A percentile compares a stretch with the other conserved stretches of the same genome.
Evolutionary conservation across 2,888 invertebrate genomes (phyloP).

Genomic region (Hesperia comma): DNA sequence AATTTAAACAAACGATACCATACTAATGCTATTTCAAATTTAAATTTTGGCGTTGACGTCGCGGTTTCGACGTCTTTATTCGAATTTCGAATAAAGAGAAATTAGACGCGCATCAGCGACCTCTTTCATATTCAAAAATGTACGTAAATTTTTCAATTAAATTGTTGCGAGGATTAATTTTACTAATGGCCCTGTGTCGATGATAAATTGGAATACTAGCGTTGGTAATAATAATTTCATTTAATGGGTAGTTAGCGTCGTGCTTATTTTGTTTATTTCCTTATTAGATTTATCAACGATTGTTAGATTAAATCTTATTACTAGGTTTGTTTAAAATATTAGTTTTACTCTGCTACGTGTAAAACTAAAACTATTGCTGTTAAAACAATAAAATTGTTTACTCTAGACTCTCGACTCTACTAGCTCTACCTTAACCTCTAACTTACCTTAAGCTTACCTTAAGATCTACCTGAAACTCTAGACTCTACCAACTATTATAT

Average conservation of each 20-base stretch:
- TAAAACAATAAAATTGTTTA: too few relatives aligned
- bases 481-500: too few relatives aligned
- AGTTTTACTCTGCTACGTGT: too few relatives aligned
- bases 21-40: slow-evolving; percentile 65
- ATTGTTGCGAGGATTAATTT: slow-evolving; percentile 54
- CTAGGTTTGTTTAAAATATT: too few relatives aligned
- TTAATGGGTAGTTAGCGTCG: neutral
- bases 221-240: neutral
- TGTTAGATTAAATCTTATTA: too few relatives aligned
- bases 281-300: too few relatives aligned
- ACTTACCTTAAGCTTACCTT: too few relatives aligned
- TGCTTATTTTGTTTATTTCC: too few relatives aligned
- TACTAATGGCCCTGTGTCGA: slow-evolving; percentile 40
- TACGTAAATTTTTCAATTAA: slow-evolving; percentile 55
- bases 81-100: slow-evolving; percentile 69
- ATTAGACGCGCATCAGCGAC: slow-evolving; percentile 66
- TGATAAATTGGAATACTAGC: slow-evolving; percentile 22
- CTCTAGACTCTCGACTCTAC: too few relatives aligned
- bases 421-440: too few relatives aligned
- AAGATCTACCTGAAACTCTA: too few relatives aligned
- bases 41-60: slow-evolving; percentile 65
- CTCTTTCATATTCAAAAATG: slow-evolving; percentile 70
- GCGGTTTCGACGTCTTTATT: slow-evolving; percentile 80
- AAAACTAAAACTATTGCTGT: too few relatives aligned
- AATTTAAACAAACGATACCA: slow-evolving; percentile 79